phyloP scores from a whole-genome alignment of 2,113 vertebrate genomes.

The Nettapus auritus region DNA sequence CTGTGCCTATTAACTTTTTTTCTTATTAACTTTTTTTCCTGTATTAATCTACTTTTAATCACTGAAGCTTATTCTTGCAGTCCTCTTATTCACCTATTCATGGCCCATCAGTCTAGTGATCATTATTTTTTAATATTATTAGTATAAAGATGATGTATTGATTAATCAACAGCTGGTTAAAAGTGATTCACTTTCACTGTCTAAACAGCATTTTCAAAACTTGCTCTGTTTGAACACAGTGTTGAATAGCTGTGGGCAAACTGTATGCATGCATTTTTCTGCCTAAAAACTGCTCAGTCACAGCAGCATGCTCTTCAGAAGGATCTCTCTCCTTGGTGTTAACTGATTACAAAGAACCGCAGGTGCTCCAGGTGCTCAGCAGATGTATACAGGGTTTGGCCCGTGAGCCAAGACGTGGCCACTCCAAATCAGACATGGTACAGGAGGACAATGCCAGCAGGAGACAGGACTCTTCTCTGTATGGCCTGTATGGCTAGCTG shows the following conservation, averaged over 20 bases:
- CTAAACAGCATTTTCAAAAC: not conserved
- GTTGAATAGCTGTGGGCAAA: not conserved
- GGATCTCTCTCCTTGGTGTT: not conserved
- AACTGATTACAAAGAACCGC: not conserved
- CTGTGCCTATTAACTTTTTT: not conserved
- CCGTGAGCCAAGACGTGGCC: not conserved
- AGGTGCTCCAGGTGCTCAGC: not conserved
- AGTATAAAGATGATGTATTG: not conserved
- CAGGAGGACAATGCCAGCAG: not conserved
- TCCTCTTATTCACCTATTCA: not conserved
- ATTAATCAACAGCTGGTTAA: slow-evolving; percentile 13
- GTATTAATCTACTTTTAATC: not conserved
- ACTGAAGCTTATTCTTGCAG: not conserved
- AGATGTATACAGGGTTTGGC: not conserved
- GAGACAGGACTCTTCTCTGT: not conserved
- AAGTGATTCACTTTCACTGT: not conserved
- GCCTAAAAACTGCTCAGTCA: not conserved
- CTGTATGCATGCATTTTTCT: not conserved
- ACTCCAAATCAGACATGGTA: not conserved
- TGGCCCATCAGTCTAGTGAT: not conserved
- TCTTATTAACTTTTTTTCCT: not conserved
- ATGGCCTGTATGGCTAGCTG: not conserved
- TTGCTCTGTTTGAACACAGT: not conserved
- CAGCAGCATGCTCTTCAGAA: not conserved
- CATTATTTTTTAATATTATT: slow-evolving; percentile 19